Base-by-base conservation (phyloP, 2,888 invertebrate genomes). In the Camponotus fellah region DNA sequence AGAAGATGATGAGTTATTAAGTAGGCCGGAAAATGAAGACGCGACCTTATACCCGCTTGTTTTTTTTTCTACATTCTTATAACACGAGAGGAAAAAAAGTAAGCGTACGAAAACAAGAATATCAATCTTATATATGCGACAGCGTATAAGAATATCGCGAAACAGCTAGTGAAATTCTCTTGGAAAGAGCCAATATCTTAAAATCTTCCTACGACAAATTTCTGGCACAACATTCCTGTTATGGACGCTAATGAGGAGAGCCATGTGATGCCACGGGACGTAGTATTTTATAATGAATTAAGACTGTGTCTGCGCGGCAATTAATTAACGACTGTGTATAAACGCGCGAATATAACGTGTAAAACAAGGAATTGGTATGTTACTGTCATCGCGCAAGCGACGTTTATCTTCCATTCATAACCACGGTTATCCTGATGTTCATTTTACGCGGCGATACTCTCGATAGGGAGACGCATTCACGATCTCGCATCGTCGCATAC, bases 1-100 rank as follows among this genome's bases (percentile, higher is more conserved):
- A 21, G 21, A n/a, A 34, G 5, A 75, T n/a, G 21, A 58, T 26
- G 34, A 75, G 53, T n/a, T 74, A 37, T 43, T n/a, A 85, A 83
- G 66, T 89, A 56, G 83, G 49, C 26, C 69, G 14, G 46, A 43
- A 34, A 82, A 71, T n/a, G n/a, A 82, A 77, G 75, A 37, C 71
- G 32, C 1, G 43, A 64, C 26, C 6, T 34, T 53, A 65, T n/a
- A 32, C 12, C 17, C 40, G 14, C 4, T 34, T 69, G 17, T 8
- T 34, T 75, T 37, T 37, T 21, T 2, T 76, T 26, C 21, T 26
- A 14, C 9, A 14, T 26, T 3, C 34, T 64, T 14, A 8, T 64
- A 10, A 58, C 12, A 4, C 9, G 14, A 34, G 14, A 17, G 8
- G 10, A 12, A 65, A 21, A 26, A 65, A 65, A 14, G 21, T 40